Evolutionary conservation across 2,113 vertebrate genomes (phyloP).

Genomic region (Mystacornis crossleyi): DNA sequence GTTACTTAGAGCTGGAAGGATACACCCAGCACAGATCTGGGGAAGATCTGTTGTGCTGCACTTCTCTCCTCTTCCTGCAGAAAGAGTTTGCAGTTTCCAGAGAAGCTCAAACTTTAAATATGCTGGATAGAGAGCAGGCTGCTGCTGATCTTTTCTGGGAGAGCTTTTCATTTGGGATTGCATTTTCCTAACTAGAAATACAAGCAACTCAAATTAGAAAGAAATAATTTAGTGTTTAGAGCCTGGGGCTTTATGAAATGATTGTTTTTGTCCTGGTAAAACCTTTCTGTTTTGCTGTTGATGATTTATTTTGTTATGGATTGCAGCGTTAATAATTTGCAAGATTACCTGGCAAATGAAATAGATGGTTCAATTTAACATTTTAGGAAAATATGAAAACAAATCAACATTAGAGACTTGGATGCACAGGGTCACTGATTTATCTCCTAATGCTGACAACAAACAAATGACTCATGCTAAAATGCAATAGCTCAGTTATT

Average conservation of each 20-base stretch:
- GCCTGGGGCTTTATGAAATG: not conserved
- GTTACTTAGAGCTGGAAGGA: not conserved
- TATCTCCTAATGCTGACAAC: not conserved
- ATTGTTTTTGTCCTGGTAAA: not conserved
- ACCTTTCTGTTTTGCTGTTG: constrained; percentile 2
- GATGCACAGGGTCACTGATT: not conserved
- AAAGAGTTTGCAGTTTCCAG: not conserved
- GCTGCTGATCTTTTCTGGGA: not conserved
- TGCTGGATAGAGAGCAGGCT: not conserved
- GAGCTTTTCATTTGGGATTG: not conserved
- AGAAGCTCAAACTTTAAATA: not conserved
- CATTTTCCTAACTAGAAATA: not conserved
- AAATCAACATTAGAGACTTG: constrained; percentile 9
- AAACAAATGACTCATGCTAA: constrained; percentile 1
- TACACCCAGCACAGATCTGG: not conserved
- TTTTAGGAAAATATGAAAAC: not conserved
- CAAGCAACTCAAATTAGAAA: not conserved
- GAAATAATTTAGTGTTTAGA: not conserved
- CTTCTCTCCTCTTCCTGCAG: not conserved
- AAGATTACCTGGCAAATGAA: not conserved
- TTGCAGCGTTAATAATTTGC: constrained; percentile 26
- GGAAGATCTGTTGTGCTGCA: not conserved
- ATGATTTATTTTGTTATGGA: constrained; percentile 38
- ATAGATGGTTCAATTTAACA: not conserved
- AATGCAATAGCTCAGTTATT: not conserved